Percentiles rank a stretch among this genome's conserved stretches.
Evolutionary conservation across 2,888 invertebrate species (phyloP).

Genomic region (Phania funesta): DNA sequence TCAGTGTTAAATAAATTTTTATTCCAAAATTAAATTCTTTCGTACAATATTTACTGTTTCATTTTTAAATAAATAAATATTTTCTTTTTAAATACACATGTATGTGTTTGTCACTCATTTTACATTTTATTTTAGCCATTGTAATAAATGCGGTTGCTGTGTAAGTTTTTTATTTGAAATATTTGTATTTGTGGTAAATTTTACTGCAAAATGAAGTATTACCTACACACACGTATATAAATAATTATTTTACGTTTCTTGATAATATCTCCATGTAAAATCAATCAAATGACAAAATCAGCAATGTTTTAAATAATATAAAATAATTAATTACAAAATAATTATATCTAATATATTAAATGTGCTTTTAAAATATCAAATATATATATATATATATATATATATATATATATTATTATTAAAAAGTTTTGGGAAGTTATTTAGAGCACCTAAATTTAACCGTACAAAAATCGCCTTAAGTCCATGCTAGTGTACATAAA

Average conservation of each 20-base stretch:
- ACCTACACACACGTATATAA: neutral
- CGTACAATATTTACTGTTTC: too few relatives aligned
- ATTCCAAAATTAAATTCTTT: too few relatives aligned
- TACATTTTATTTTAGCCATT: slow-evolving; percentile 36
- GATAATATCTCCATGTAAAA: slow-evolving; percentile 22
- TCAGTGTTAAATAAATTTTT: too few relatives aligned
- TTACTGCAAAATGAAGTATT: slow-evolving; percentile 39
- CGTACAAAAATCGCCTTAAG: too few relatives aligned
- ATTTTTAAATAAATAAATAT: neutral
- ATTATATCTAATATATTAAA: too few relatives aligned
- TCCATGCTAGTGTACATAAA: too few relatives aligned
- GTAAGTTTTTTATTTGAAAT: slow-evolving; percentile 35
- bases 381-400: too few relatives aligned
- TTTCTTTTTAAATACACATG: too few relatives aligned
- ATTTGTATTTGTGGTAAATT: slow-evolving; percentile 56
- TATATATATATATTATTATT: too few relatives aligned
- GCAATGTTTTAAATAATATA: slow-evolving; percentile 20
- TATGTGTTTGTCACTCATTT: neutral
- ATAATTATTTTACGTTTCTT: neutral
- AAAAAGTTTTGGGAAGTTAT: too few relatives aligned
- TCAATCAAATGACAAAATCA: slow-evolving; percentile 51
- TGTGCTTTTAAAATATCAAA: neutral
- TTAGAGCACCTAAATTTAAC: too few relatives aligned
- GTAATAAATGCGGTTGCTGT: slow-evolving; percentile 33
- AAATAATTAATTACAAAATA: slow-evolving; percentile 24